A percentile compares a stretch with the other conserved stretches of the same genome.
Evolutionary conservation across 2,113 vertebrate species (phyloP).

Genomic region (Anhinga anhinga): DNA sequence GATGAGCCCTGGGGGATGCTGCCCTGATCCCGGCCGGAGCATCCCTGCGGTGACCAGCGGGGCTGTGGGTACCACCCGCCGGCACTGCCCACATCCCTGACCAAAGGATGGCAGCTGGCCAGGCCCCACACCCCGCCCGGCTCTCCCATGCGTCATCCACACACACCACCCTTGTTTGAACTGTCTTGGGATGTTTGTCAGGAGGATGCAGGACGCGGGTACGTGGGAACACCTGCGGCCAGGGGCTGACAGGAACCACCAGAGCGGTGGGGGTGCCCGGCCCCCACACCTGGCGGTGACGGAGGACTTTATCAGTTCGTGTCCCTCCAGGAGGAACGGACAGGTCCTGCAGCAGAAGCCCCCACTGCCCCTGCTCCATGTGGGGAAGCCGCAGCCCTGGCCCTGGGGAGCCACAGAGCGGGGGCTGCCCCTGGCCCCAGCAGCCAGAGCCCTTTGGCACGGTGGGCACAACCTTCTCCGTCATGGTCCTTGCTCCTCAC

Average conservation of each 20-base stretch:
- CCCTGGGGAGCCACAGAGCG: rapidly evolving
- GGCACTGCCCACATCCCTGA: rapidly evolving
- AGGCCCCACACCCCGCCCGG: background rate
- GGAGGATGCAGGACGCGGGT: background rate
- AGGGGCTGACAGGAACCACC: background rate
- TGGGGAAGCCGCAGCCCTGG: background rate
- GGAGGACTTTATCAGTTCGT: rapidly evolving
- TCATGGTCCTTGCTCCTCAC: background rate
- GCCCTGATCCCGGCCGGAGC: background rate
- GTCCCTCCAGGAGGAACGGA: background rate
- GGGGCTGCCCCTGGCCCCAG: background rate
- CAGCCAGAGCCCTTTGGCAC: background rate
- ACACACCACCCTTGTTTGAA: slow-evolving; percentile 41
- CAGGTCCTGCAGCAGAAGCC: background rate
- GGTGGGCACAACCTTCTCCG: background rate
- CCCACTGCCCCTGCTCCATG: rapidly evolving
- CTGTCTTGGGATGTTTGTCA: background rate
- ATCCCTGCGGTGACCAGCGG: rapidly evolving
- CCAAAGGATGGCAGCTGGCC: rapidly evolving
- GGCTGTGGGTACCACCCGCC: background rate
- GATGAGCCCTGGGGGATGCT: background rate
- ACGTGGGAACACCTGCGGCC: background rate
- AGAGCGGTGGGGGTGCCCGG: background rate
- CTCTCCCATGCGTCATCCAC: background rate
- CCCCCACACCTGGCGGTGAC: background rate